Evolutionary conservation across 2,113 vertebrate species (phyloP).

Genomic region (Maccullochella peelii): DNA sequence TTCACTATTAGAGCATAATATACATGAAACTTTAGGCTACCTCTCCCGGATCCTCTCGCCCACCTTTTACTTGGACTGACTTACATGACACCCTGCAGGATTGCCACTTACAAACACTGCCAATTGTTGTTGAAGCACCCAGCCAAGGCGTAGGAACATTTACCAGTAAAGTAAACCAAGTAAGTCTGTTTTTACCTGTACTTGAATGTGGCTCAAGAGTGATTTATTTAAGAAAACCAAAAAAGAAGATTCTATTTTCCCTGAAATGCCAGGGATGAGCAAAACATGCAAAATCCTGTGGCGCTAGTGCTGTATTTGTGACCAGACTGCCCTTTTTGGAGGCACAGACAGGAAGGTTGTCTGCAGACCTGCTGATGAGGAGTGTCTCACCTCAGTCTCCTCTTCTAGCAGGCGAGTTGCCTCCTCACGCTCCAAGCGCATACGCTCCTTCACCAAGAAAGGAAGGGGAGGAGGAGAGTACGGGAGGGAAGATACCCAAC

Average conservation of each 20-base stretch:
- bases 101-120: background rate
- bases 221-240: background rate
- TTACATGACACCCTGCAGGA: background rate
- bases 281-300: background rate
- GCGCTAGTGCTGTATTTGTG: constrained; percentile 16
- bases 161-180: background rate
- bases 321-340: constrained; percentile 9
- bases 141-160: background rate
- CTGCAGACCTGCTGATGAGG: constrained; percentile 55
- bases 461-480: constrained; percentile 50
- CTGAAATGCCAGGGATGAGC: background rate
- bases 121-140: background rate
- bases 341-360: constrained; percentile 27
- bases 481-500: constrained; percentile 57
- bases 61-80: background rate
- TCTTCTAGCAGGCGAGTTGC: constrained; percentile 89
- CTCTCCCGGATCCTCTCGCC: too few relatives aligned
- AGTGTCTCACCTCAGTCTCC: constrained; percentile 90
- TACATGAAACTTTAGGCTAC: too few relatives aligned
- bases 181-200: background rate
- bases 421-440: constrained; percentile 91
- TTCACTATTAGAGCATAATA: too few relatives aligned
- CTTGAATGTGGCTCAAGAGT: background rate
- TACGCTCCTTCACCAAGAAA: constrained; percentile 88
- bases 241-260: background rate